A percentile compares a stretch with the other conserved stretches of the same genome.
phyloP scores from a whole-genome alignment of 2,888 invertebrate genomes.

The Noctua janthina region DNA sequence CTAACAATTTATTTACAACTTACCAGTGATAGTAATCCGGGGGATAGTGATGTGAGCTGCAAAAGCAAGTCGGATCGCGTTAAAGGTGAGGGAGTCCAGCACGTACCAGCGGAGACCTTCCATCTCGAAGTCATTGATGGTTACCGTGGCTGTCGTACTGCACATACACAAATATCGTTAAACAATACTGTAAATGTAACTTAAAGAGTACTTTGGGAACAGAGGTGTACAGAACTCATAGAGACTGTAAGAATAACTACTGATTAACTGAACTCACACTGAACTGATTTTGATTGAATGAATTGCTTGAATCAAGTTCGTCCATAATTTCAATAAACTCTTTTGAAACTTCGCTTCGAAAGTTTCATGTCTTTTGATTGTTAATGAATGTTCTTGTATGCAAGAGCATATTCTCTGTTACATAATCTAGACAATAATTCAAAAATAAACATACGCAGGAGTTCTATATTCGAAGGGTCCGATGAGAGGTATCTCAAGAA shows the following conservation, averaged over 20 bases:
- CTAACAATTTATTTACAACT: background rate
- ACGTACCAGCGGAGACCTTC: constrained; percentile 78
- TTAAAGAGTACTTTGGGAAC: background rate
- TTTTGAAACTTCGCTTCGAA: background rate
- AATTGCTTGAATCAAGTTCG: background rate
- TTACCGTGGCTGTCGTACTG: constrained; percentile 67
- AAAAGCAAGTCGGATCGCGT: constrained; percentile 71
- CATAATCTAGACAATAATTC: background rate
- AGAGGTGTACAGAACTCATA: background rate
- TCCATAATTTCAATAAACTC: background rate
- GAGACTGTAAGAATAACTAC: background rate
- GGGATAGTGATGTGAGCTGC: constrained; percentile 74
- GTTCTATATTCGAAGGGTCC: constrained; percentile 70
- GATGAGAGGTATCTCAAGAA: constrained; percentile 66
- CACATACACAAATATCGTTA: constrained; percentile 10
- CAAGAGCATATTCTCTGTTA: background rate
- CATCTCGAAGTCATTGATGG: constrained; percentile 67
- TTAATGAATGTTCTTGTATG: background rate
- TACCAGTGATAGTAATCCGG: constrained; percentile 72
- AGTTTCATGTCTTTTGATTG: background rate
- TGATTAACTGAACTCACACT: background rate
- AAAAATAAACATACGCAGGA: constrained; percentile 67
- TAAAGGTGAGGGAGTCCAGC: constrained; percentile 74
- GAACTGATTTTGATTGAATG: background rate
- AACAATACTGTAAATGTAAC: background rate